Conservation (phyloP, 2,797 vertebrate species). For the Lutjanus campechanus region DNA sequence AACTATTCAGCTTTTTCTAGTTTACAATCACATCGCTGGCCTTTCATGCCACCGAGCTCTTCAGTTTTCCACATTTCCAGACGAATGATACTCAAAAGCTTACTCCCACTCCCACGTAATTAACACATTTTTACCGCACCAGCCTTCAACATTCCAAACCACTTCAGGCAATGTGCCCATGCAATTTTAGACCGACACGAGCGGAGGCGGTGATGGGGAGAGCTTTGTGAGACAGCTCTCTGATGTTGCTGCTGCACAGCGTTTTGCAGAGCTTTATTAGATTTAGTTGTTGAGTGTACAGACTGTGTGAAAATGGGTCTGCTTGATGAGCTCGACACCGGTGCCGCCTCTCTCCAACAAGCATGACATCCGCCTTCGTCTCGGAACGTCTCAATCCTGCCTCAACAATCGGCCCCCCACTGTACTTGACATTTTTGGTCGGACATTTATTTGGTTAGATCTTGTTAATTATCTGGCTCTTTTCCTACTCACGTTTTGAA, state of each 20-base stretch:
- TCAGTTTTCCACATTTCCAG: constrained; percentile 51
- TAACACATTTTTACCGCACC: constrained; percentile 69
- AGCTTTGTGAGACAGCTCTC: constrained; percentile 61
- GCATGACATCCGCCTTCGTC: constrained; percentile 17
- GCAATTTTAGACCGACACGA: constrained; percentile 55
- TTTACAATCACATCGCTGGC: constrained; percentile 36
- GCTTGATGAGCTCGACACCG: constrained; percentile 54
- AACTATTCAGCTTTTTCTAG: background rate
- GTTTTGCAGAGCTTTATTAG: constrained; percentile 57
- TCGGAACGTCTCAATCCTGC: background rate
- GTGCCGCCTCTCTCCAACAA: constrained; percentile 5
- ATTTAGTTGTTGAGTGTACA: constrained; percentile 31
- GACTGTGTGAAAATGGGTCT: constrained; percentile 58
- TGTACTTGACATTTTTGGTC: constrained; percentile 13
- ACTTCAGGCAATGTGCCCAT: constrained; percentile 69
- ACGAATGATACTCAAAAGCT: constrained; percentile 58
- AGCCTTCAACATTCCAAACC: constrained; percentile 53
- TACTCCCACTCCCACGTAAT: constrained; percentile 70
- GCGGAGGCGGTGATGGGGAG: constrained; percentile 56
- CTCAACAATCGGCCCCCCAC: constrained; percentile 7
- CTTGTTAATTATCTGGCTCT: constrained; percentile 14
- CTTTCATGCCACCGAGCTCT: constrained; percentile 33
- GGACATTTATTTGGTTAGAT: constrained; percentile 23
- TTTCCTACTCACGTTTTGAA: background rate
- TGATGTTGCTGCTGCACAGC: constrained; percentile 48